Base-by-base conservation (phyloP, 92 coral and sea anemone species). In the Epizoanthus scotinus region DNA sequence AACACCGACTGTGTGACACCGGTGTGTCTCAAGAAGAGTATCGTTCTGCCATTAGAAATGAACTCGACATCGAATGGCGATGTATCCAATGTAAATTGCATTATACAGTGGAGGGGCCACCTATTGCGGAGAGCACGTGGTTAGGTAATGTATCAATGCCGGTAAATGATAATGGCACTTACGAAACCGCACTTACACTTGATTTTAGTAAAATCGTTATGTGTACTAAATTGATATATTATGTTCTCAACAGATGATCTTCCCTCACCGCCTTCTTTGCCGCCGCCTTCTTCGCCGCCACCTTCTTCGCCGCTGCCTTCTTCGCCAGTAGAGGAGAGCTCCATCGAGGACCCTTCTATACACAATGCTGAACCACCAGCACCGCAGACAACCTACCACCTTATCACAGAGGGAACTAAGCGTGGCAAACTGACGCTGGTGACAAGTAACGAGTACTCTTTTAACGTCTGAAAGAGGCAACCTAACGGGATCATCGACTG, bases 371-470 rank as follows among this genome's bases (percentile, higher is more conserved):
- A 61, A 36, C 34, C 67, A 14, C 17, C 18, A 29, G 31, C 38
- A 21, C 34, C 15, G 5, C 34, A 24, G 7, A 62, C 67, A 4
- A 79, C 75, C 0, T 66, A 65, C 13, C 47, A 50, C 20, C 22
- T 79, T 1, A 0, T 79, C 3, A 8, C 27, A 18, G 49, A 79
- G 60, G 84, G 74, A 18, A 79, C 74, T 10, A 47, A 60, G 47
- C 73, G 64, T 3, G 74, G 63, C n/a, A 79, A 59, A n/a, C 47
- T 21, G 1, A 79, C 28, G 20, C 84, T 79, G 13, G 15, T 49
- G 3, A 71, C 69, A 50, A 79, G 58, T 63, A 29, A 28, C 20
- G 84, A 75, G 8, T 79, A 79, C 63, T 24, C 72, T 0, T 79
- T 65, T 14, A 79, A 79, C 17, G 50, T 64, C 44, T 27, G 49